These are phyloP conservation scores for Toxonevra muliebris DNA, from an alignment of 2,888 invertebrate species.

Conservation along the genomic window DNA sequence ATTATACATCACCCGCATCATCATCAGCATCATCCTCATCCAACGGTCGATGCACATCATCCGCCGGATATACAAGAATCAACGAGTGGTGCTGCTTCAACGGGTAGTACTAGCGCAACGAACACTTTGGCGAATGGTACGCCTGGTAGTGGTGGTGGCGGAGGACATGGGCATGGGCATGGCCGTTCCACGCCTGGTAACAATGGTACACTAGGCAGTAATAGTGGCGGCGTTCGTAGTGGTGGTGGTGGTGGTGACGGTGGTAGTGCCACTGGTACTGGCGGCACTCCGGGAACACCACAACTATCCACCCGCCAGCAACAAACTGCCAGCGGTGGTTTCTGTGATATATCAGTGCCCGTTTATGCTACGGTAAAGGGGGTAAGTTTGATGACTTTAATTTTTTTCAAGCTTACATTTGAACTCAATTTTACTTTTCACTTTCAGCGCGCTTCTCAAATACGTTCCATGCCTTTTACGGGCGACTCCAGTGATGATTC, in stretches of 20 bases:
- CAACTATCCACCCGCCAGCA: constrained; percentile 62
- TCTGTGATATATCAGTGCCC: constrained; percentile 91
- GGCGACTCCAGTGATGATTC: constrained; percentile 96
- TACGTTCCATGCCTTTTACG: constrained; percentile 93
- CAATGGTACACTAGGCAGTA: constrained; percentile 36
- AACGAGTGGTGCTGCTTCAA: constrained; percentile 40
- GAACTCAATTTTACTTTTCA: neutral
- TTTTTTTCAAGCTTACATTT: neutral
- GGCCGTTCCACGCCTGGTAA: constrained; percentile 42
- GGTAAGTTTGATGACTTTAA: constrained; percentile 63
- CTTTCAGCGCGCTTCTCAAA: constrained; percentile 87
- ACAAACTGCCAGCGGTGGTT: constrained; percentile 75
- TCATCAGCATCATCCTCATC: constrained; percentile 13
- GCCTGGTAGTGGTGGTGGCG: constrained; percentile 9
- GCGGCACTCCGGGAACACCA: constrained; percentile 54
- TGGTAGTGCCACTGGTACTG: constrained; percentile 33
- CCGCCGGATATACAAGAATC: constrained; percentile 45
- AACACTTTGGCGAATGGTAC: constrained; percentile 50
- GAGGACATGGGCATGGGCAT: constrained; percentile 17
- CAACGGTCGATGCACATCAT: constrained; percentile 31
- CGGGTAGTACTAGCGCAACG: constrained; percentile 41
- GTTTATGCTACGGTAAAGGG: constrained; percentile 97
- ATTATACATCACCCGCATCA: constrained; percentile 26
- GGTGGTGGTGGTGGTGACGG: constrained; percentile 52
- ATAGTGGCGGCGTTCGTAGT: constrained; percentile 59